Evolutionary conservation across 2,888 invertebrate genomes (phyloP), one percentile per base, ranked within the genome.

Genomic region (Drosophila merina): DNA sequence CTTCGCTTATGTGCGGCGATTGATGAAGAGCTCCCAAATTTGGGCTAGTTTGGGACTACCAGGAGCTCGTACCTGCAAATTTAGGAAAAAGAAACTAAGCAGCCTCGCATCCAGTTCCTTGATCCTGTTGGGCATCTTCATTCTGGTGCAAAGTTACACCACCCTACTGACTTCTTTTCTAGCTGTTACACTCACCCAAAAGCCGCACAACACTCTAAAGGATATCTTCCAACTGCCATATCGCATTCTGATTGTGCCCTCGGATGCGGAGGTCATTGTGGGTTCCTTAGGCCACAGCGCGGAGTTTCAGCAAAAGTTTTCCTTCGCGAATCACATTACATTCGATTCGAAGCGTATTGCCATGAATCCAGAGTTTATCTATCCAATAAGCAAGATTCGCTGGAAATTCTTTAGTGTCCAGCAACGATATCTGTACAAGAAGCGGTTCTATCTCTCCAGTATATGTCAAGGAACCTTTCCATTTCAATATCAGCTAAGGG

Each of bases 391-490:
- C 40, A 59, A 49, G 0, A 33, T 57, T 0, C 84, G 86, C n/a
- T 88, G 86, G 88, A 4, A 28, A 0, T 77, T 86, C 20, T 54
- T 86, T 3, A 45, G 50, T n/a, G n/a, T 60, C 14, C 88, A 86
- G 54, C 89, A 88, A 31, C 64, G 70, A 0, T 77, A 69, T 36
- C 45, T 88, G 4, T 14, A 45, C 6, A 63, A 70, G 2, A 85
- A 89, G 20, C 74, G 72, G 4, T 88, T 88, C 56, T 76, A 72
- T 60, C 47, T 88, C 1, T 77, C 89, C 0, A 3, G 58, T 0
- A 52, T 86, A 0, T 89, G 89, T 56, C 72, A 77, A 25, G 89
- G 86, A 0, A 66, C 72, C 0, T 85, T 68, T 62, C 77, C 89
- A 0, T 38, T 56, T 49, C 89, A 89, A 54, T 88, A 75, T 31